Conservation (phyloP, 2,113 vertebrate genomes). For the Sciurus niger region DNA sequence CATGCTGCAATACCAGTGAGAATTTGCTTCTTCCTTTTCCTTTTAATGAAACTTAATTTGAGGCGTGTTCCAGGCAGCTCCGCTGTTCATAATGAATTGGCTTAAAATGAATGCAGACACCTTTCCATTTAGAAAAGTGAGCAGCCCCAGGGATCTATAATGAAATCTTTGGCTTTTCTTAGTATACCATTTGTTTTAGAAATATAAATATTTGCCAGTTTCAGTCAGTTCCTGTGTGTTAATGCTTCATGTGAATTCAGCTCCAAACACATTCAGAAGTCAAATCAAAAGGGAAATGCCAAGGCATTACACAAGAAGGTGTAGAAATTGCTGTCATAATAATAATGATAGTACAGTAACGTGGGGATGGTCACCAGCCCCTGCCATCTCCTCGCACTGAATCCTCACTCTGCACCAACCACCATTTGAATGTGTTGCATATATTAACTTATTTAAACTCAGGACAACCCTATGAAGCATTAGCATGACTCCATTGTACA, state of each 20-base stretch:
- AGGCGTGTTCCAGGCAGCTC: not conserved
- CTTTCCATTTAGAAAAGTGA: conserved; percentile 52
- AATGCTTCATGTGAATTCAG: conserved; percentile 27
- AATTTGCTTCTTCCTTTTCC: conserved; percentile 37
- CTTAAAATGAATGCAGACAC: conserved; percentile 54
- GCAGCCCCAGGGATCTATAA: conserved; percentile 24
- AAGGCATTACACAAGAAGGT: not conserved
- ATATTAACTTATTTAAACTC: not conserved
- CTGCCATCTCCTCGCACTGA: accelerated
- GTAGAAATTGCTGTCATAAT: not conserved
- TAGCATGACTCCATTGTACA: not conserved
- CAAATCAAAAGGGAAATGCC: not conserved
- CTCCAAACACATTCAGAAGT: not conserved
- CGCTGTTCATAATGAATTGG: conserved; percentile 51
- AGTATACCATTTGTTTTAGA: conserved; percentile 52
- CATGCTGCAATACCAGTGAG: not conserved
- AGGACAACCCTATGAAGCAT: not conserved
- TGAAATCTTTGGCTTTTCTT: conserved; percentile 59
- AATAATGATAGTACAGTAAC: not conserved
- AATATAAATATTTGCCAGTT: conserved; percentile 66
- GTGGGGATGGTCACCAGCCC: too few species aligned
- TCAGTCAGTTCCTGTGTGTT: not conserved
- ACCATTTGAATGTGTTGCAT: not conserved
- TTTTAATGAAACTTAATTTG: conserved; percentile 68
- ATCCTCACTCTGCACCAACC: not conserved